Evolutionary conservation across 2,113 vertebrate genomes (phyloP), one percentile per base, ranked within the genome.

Genomic region (Riparia riparia): DNA sequence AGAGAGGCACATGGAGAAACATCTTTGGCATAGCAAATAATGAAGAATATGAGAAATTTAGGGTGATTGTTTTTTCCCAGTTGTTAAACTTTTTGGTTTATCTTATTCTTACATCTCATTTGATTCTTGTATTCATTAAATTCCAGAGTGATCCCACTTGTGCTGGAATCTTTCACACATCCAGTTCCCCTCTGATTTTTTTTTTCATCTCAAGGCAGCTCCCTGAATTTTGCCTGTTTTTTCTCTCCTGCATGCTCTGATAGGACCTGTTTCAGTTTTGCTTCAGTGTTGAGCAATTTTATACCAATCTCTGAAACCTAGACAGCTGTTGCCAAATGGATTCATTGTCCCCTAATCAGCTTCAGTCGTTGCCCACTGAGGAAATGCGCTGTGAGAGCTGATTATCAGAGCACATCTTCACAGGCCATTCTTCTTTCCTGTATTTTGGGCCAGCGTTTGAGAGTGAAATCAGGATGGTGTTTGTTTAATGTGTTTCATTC

Each of bases 331-430:
- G 31, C 44, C 42, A 65, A 64, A 68, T 74, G 29, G 29, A 61
- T 83, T 89, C 56, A 19, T 53, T 42, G 56, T 86, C 34, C 49
- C 56, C 19, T 64, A 31, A 32, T 82, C 57, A 65, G 57, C 68
- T 78, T 81, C 57, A 74, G 56, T 68, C 28, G 5, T 70, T 78
- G 37, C 57, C 29, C 7, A 5, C 44, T 60, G 64, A 77, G 56
- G 41, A 87, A 51, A 80, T 49, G 61, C 57, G 47, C 34, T 9
- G 22, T 47, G 72, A 87, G 82, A 45, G 45, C 87, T 77, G 92
- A 94, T 95, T 94, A 94, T 87, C 87, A 86, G 89, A 79, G 64
- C 29, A 26, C 54, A 10, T 94, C 91, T 93, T 96, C 37, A 60
- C 53, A 31, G 26, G 68, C 58, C 66, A 63, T 53, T 70, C 71